These are phyloP conservation scores for Morpho achilles DNA, from an alignment of 2,888 invertebrate species.

Conservation along the genomic window DNA sequence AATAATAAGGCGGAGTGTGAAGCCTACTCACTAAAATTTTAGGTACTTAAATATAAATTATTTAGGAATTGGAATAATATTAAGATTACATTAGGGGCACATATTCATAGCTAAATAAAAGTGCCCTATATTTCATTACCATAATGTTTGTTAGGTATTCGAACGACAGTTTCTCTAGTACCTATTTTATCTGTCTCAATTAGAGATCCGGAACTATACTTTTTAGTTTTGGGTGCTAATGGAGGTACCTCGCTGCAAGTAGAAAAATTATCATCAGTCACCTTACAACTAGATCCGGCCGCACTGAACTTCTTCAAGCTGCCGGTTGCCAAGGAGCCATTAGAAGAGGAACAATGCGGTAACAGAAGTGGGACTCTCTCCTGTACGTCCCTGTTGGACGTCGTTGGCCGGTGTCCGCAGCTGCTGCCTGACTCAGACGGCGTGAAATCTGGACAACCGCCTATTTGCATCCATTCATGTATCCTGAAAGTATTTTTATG, in stretches of 20 bases:
- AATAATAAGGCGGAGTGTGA: conserved; percentile 32
- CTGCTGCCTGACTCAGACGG: conserved; percentile 52
- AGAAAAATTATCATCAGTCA: conserved; percentile 59
- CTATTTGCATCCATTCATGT: conserved; percentile 64
- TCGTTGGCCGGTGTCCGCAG: conserved; percentile 50
- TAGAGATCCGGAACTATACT: conserved; percentile 68
- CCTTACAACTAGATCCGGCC: conserved; percentile 54
- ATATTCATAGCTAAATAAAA: conserved; percentile 11
- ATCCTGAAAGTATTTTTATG: conserved; percentile 33
- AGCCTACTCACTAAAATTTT: conserved; percentile 30
- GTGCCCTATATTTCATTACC: conserved; percentile 51
- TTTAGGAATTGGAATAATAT: conserved; percentile 22
- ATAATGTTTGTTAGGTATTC: conserved; percentile 62
- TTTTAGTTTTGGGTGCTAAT: conserved; percentile 62
- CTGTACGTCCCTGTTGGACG: conserved; percentile 55
- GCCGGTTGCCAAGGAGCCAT: conserved; percentile 64
- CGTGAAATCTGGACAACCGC: conserved; percentile 59
- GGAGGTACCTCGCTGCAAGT: conserved; percentile 69
- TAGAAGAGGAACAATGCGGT: conserved; percentile 68
- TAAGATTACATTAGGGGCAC: conserved; percentile 1
- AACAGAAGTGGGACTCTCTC: conserved; percentile 67
- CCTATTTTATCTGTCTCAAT: conserved; percentile 62
- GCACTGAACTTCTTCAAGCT: conserved; percentile 64
- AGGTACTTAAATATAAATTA: conserved; percentile 30
- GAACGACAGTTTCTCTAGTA: conserved; percentile 65